These are phyloP conservation scores for Podilymbus podiceps DNA, from an alignment of 2,113 vertebrate genomes.

Conservation along the genomic window DNA sequence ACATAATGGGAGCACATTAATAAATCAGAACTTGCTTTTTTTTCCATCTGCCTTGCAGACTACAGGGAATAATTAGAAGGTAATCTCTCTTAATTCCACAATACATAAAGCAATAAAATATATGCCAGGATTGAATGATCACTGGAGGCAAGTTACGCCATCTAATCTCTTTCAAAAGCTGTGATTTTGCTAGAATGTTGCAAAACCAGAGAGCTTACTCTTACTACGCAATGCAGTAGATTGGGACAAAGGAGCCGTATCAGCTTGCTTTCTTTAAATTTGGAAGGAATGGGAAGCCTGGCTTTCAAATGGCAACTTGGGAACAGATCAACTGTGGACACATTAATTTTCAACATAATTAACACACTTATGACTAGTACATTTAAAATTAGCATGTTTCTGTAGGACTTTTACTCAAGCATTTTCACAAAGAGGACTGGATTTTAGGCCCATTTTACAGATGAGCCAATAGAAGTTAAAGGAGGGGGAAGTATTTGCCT, in stretches of 20 bases:
- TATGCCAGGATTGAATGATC: background rate
- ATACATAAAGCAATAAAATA: conserved; percentile 54
- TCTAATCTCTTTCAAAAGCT: conserved; percentile 54
- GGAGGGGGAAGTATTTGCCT: background rate
- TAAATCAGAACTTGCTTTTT: background rate
- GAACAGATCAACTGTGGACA: background rate
- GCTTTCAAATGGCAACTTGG: background rate
- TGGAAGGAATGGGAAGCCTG: conserved; percentile 13
- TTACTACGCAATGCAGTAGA: background rate
- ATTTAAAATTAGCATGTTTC: background rate
- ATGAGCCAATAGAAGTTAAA: background rate
- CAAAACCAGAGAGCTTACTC: conserved; percentile 40
- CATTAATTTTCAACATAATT: background rate
- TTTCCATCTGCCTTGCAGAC: conserved; percentile 31
- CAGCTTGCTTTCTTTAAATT: background rate
- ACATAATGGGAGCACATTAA: background rate
- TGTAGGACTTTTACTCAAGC: background rate
- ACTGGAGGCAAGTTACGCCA: conserved; percentile 24
- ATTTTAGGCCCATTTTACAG: background rate
- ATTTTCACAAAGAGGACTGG: background rate
- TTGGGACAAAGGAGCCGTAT: background rate
- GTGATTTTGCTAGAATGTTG: conserved; percentile 51
- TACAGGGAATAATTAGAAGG: conserved; percentile 50
- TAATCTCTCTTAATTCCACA: conserved; percentile 52
- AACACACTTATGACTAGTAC: background rate